Evolutionary conservation across 2,797 vertebrate species (phyloP), one percentile per base, ranked within the genome.

Genomic region (Epinephelus awoara): DNA sequence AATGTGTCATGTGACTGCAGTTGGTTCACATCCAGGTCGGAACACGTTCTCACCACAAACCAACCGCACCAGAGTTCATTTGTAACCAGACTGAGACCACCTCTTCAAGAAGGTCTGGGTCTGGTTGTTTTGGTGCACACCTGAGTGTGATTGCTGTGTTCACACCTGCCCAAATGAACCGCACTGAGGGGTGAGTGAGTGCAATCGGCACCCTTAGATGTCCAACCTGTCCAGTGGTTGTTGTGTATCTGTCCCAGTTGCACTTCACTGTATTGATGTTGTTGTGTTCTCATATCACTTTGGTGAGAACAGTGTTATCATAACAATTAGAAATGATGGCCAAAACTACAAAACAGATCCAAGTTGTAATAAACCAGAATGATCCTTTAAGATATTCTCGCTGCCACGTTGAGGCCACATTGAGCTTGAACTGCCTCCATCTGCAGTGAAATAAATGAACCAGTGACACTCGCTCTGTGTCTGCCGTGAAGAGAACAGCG

Each of bases 361-460:
- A 25, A 55, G 27, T 5, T 67, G 19, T 23, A 70, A 77, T 69
- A 76, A 91, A 86, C 38, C 57, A 12, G 47, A 82, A 57, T 77
- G 25, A 79, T 81, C 75, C 68, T 66, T 57, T 67, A 55, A 72
- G 77, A 76, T 78, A 67, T 54, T 75, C 82, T 81, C 10, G 58
- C 80, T 29, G 73, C 52, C 47, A 62, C 82, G 61, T 56, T 78
- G 77, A 75, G 80, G 83, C 84, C 72, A 47, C 83, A 55, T 42
- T 74, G 83, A 79, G 84, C 76, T 76, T 44, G 67, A 90, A 71
- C 69, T 23, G 85, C 70, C 75, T 86, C 84, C 91, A 92, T 93
- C 92, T 93, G 90, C 78, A 34, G 82, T 3, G 63, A 87, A 79
- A 92, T 92, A 80, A 94, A 93, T 93, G 89, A 90, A 86, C 76